A percentile compares a stretch with the other conserved stretches of the same genome.
These are phyloP conservation scores for Pterocles gutturalis DNA, from an alignment of 2,113 vertebrate species.

Conservation along the genomic window DNA sequence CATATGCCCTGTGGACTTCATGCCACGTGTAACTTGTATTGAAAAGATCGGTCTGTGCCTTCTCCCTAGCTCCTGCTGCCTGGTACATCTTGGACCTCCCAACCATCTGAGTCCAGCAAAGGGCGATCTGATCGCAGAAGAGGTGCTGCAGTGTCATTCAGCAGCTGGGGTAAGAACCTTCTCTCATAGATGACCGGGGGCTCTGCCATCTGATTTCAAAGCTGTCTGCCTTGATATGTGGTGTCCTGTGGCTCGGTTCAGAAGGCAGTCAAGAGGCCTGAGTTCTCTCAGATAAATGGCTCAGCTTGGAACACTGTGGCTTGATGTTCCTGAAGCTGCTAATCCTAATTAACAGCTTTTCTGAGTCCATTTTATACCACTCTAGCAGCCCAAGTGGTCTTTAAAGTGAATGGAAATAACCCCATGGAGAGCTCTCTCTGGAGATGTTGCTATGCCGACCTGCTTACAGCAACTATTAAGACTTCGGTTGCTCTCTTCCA, in stretches of 20 bases:
- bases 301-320: not conserved
- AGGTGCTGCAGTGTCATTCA: not conserved
- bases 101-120: not conserved
- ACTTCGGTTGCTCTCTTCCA: not conserved
- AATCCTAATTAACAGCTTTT: constrained; percentile 57
- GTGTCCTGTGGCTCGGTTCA: not conserved
- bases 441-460: constrained; percentile 66
- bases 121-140: not conserved
- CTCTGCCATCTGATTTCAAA: not conserved
- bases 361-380: constrained; percentile 11
- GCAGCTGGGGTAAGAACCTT: not conserved
- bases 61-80: not conserved
- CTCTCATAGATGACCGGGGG: not conserved
- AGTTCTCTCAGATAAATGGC: constrained; percentile 3
- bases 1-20: not conserved
- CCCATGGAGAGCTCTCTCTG: constrained; percentile 29
- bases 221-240: not conserved
- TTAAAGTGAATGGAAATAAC: constrained; percentile 45
- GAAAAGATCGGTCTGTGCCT: not conserved
- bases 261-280: not conserved
- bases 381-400: constrained; percentile 40
- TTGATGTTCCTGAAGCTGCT: constrained; percentile 13
- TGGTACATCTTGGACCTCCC: not conserved
- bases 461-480: not conserved
- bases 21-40: not conserved